Conservation (phyloP, 2,888 invertebrate genomes). For the Chromoteleia sp. region DNA sequence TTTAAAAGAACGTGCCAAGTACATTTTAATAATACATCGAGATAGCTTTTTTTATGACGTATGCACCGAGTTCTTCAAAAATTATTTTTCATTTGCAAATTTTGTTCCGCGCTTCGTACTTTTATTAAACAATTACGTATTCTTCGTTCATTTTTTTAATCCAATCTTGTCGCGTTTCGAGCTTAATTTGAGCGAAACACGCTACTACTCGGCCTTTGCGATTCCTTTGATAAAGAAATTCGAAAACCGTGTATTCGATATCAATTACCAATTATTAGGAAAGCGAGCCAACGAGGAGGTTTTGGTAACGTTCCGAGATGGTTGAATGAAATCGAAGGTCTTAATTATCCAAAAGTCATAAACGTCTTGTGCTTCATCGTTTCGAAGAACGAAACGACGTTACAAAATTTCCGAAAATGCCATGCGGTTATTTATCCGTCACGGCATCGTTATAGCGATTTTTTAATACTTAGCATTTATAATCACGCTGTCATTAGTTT, state of each 20-base stretch:
- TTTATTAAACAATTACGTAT: conserved; percentile 26
- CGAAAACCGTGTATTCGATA: conserved; percentile 55
- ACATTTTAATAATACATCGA: conserved; percentile 51
- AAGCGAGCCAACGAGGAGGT: conserved; percentile 17
- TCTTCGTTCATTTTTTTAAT: not conserved
- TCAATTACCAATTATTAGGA: conserved; percentile 54
- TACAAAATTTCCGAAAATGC: conserved; percentile 73
- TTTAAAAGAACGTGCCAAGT: conserved; percentile 56
- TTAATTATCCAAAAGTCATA: conserved; percentile 70
- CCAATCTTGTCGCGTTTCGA: not conserved
- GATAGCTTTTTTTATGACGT: conserved; percentile 37
- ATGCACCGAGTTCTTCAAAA: conserved; percentile 22
- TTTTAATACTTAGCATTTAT: conserved; percentile 58
- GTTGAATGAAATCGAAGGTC: conserved; percentile 64
- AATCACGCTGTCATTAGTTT: conserved; percentile 58
- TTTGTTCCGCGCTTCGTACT: not conserved
- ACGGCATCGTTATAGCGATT: conserved; percentile 52
- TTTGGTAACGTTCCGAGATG: conserved; percentile 47
- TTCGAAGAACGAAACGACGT: conserved; percentile 63
- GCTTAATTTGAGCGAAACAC: conserved; percentile 8
- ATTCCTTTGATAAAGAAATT: conserved; percentile 34
- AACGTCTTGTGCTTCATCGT: conserved; percentile 54
- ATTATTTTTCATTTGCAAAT: conserved; percentile 27
- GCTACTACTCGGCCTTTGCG: not conserved
- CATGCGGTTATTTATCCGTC: conserved; percentile 51